Evolutionary conservation across 1,140 invertebrate species (phyloP).

Genomic region (Platyscapa corneri): DNA sequence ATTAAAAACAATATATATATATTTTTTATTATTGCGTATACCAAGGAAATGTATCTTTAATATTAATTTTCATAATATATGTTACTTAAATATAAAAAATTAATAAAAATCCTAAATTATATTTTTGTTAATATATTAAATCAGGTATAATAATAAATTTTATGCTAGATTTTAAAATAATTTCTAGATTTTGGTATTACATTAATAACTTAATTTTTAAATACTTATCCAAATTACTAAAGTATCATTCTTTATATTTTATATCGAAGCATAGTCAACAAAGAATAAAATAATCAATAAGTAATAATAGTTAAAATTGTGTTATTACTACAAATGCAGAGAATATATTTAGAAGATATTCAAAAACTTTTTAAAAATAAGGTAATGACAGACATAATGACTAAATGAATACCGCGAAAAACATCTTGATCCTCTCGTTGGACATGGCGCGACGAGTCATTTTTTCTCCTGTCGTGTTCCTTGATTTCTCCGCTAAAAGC

Average conservation of each 20-base stretch:
- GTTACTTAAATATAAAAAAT: no score
- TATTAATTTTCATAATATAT: no score
- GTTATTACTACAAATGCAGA: neutral
- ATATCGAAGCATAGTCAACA: neutral
- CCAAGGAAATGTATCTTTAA: no score
- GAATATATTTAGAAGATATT: constrained; percentile 9
- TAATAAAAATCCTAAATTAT: no score
- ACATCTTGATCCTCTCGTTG: constrained; percentile 95
- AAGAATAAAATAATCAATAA: neutral
- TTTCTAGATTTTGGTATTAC: no score
- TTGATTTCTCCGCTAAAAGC: constrained; percentile 71
- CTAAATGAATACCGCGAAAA: constrained; percentile 87
- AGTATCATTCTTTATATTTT: neutral
- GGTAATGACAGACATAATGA: no score
- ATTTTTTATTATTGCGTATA: no score
- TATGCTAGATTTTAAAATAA: no score
- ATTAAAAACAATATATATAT: no score
- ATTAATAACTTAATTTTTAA: constrained; percentile 17
- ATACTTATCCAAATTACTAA: neutral
- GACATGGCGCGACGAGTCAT: constrained; percentile 88
- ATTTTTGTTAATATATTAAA: no score
- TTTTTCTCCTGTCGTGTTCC: constrained; percentile 80
- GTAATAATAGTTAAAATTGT: constrained; percentile 14
- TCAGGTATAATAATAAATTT: no score
- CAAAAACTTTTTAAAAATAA: constrained; percentile 5